Conservation (phyloP, 1,140 invertebrate genomes). For the Laodelphax striatellus region DNA sequence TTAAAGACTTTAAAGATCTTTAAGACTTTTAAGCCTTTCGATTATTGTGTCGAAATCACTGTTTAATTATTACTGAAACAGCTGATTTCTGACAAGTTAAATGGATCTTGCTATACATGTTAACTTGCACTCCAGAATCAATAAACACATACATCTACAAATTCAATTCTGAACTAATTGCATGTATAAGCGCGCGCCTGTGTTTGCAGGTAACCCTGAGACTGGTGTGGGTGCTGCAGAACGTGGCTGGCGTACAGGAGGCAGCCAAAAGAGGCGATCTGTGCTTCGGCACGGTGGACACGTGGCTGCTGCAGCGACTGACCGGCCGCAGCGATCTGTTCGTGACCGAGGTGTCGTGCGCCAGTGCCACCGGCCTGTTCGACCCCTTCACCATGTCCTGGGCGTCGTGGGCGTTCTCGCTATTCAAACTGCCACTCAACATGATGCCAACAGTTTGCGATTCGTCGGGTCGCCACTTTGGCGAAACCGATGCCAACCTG, state of each 20-base stretch:
- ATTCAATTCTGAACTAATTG: no score
- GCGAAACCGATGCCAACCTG: slow-evolving; percentile 44
- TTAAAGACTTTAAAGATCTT: no score
- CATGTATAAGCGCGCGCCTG: no score
- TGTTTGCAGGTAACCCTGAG: slow-evolving; percentile 57
- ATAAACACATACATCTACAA: no score
- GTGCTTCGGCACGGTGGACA: slow-evolving; percentile 85
- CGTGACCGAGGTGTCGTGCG: slow-evolving; percentile 78
- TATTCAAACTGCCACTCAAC: slow-evolving; percentile 55
- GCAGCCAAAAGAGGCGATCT: slow-evolving; percentile 48
- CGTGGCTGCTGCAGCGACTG: slow-evolving; percentile 78
- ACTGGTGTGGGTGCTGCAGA: slow-evolving; percentile 63
- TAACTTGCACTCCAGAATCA: no score
- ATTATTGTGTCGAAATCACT: no score
- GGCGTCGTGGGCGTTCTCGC: slow-evolving; percentile 53
- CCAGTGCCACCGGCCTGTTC: slow-evolving; percentile 82
- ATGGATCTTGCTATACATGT: no score
- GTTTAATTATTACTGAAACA: no score
- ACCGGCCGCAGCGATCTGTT: slow-evolving; percentile 47
- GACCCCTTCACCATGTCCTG: slow-evolving; percentile 83
- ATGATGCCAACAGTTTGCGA: slow-evolving; percentile 75
- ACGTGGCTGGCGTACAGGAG: slow-evolving; percentile 50
- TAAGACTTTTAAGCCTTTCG: no score
- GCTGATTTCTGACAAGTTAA: no score
- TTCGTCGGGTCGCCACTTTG: slow-evolving; percentile 63